Evolutionary conservation across 1,140 invertebrate species (phyloP), one percentile per base, ranked within the genome.

Genomic region (Acromyrmex echinatior): DNA sequence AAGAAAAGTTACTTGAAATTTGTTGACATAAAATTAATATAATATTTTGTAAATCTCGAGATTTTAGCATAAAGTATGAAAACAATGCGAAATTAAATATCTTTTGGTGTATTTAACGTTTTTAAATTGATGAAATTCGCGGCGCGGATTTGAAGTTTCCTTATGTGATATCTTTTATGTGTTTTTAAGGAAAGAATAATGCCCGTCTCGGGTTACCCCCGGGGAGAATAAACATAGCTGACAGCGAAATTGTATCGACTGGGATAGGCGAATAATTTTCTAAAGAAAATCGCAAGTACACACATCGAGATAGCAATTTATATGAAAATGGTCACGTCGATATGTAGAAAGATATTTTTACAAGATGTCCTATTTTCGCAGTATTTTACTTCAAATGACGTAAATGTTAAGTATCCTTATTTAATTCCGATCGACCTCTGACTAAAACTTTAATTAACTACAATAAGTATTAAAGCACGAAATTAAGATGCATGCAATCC

Each of bases 131-230:
- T 14, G 10, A 51, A 56, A 25, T 35, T 16, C 65, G 3, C 45
- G 18, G 16, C 25, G 21, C 14, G 21, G 9, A 2, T 21, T 14
- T 4, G 9, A 78, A 70, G 16, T 58, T 39, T 53, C 12, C 45
- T 79, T 65, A 51, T 31, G 28, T 74, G 53, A 49, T 74, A 82
- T n/a, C 53, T 60, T 74, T n/a, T 16, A 58, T 82, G 68, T 82
- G 66, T 82, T 82, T 74, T 60, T 60, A 73, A 82, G 25, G 53
- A 60, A 82, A 74, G 68, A 82, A 73, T 45, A 82, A 82, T 82
- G 65, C 21, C 65, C 31, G 62, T 35, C 74, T 70, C 45, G 65
- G 21, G 18, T n/a, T 82, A 28, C 1, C 14, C 35, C 31, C 16
- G 1, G 53, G 10, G 39, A 82, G 39, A 49, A 74, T 74, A 82